A percentile compares a stretch with the other conserved stretches of the same genome.
phyloP scores from a whole-genome alignment of 2,113 vertebrate genomes.

The Lophochroa leadbeateri region DNA sequence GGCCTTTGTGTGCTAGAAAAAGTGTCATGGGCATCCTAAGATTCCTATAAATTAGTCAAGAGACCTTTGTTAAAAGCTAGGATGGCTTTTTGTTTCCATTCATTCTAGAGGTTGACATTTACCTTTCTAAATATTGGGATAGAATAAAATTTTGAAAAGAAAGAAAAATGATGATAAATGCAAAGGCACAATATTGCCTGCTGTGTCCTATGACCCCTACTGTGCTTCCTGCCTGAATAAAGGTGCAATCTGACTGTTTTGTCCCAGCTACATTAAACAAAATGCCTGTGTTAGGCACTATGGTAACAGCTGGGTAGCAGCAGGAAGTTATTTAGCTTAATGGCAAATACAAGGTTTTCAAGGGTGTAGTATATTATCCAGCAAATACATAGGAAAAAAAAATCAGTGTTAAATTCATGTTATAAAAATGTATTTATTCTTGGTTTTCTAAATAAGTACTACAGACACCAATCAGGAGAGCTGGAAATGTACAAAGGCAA shows the following conservation, averaged over 20 bases:
- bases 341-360: not conserved
- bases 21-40: not conserved
- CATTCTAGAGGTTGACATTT: not conserved
- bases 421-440: not conserved
- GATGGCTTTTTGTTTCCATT: not conserved
- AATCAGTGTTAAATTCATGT: not conserved
- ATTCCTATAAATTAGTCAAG: not conserved
- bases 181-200: not conserved
- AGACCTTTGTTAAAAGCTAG: not conserved
- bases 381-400: not conserved
- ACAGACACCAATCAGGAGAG: not conserved
- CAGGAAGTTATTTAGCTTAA: not conserved
- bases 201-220: not conserved
- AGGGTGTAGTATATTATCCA: not conserved
- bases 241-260: not conserved
- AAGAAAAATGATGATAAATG: not conserved
- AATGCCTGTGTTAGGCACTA: not conserved
- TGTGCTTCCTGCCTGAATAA: not conserved
- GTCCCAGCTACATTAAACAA: not conserved
- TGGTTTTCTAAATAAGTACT: not conserved
- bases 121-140: not conserved
- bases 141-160: not conserved
- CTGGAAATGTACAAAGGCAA: not conserved
- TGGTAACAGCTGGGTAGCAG: conserved; percentile 25
- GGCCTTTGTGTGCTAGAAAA: not conserved